phyloP scores from a whole-genome alignment of 2,888 invertebrate species.

The Allygus modestus region DNA sequence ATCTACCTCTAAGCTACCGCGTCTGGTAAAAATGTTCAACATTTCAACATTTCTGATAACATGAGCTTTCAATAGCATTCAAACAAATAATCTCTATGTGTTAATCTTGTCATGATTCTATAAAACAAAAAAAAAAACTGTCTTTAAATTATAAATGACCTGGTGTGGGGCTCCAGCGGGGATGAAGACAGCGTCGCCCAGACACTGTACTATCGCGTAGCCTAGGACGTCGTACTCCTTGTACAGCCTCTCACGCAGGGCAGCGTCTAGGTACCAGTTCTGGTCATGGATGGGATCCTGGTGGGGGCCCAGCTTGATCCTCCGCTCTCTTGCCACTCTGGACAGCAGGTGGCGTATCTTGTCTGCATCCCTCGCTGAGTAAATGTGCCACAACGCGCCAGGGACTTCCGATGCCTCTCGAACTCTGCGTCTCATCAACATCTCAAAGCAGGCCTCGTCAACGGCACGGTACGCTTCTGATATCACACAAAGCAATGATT shows the following conservation, averaged over 20 bases:
- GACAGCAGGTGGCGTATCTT: constrained; percentile 95
- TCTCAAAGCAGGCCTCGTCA: constrained; percentile 94
- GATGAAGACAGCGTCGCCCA: constrained; percentile 97
- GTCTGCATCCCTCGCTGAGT: constrained; percentile 94
- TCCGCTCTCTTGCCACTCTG: constrained; percentile 89
- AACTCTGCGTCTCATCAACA: constrained; percentile 88
- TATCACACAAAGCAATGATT: constrained; percentile 55
- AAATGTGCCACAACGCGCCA: constrained; percentile 98
- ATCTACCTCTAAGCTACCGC: too few species aligned
- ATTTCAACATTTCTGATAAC: too few species aligned
- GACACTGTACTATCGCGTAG: constrained; percentile 95
- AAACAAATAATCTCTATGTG: too few species aligned
- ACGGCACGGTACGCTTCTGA: constrained; percentile 90
- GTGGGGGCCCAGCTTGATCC: constrained; percentile 89
- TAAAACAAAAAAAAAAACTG: too few species aligned
- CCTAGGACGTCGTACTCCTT: constrained; percentile 95
- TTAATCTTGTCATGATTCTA: too few species aligned
- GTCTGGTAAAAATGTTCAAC: too few species aligned
- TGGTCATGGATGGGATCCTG: constrained; percentile 97
- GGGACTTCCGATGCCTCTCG: constrained; percentile 88
- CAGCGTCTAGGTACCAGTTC: constrained; percentile 88
- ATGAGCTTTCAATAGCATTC: too few species aligned
- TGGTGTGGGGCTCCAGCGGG: constrained; percentile 99
- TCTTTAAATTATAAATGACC: too few species aligned
- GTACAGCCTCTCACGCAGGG: constrained; percentile 89